phyloP scores from a whole-genome alignment of 2,797 vertebrate genomes.

The Xerus rutilus region DNA sequence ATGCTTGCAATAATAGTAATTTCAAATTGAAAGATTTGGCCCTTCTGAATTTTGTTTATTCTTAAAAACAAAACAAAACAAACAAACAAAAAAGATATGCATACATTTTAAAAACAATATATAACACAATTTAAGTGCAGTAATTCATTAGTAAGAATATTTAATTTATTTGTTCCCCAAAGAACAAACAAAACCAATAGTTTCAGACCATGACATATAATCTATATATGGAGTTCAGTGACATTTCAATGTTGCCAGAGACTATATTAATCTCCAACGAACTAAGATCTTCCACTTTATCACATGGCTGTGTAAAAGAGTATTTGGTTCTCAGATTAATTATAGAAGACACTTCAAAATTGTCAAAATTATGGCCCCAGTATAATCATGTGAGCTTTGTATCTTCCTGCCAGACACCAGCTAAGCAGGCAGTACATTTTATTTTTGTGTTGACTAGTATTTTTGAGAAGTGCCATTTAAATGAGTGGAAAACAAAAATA shows the following conservation, averaged over 20 bases:
- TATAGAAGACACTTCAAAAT: constrained; percentile 76
- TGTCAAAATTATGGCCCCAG: constrained; percentile 76
- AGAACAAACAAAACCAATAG: not conserved
- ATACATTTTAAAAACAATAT: not conserved
- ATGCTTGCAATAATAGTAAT: not conserved
- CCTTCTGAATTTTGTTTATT: not conserved
- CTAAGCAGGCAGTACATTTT: constrained; percentile 42
- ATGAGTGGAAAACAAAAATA: constrained; percentile 74
- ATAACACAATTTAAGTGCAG: not conserved
- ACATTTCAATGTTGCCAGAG: constrained; percentile 71
- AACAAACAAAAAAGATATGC: not conserved
- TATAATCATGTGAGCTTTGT: constrained; percentile 74
- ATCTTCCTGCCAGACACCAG: constrained; percentile 65
- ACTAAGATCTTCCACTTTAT: constrained; percentile 79
- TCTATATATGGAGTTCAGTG: constrained; percentile 78
- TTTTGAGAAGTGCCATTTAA: constrained; percentile 81
- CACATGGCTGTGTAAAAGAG: constrained; percentile 71
- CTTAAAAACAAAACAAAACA: not conserved
- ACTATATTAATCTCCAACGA: constrained; percentile 81
- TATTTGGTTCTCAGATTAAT: constrained; percentile 80
- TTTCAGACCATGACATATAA: constrained; percentile 71
- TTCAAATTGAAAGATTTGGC: not conserved
- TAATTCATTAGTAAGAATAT: constrained; percentile 48
- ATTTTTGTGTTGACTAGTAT: constrained; percentile 77
- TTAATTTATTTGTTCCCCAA: constrained; percentile 67